phyloP scores from a whole-genome alignment of 2,888 invertebrate species.

The Caenorhabditis sp. region DNA sequence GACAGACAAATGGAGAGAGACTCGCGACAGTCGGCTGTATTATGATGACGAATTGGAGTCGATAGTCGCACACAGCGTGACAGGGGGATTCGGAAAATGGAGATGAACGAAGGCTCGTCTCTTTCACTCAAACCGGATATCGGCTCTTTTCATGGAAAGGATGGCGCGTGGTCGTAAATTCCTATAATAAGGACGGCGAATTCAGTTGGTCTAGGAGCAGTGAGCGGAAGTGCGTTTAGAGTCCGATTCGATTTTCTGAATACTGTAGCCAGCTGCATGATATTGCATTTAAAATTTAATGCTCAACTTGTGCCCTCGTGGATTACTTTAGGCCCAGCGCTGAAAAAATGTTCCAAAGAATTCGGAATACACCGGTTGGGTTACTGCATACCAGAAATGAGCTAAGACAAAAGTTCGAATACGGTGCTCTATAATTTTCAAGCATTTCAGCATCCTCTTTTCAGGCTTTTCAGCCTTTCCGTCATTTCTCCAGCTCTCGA shows the following conservation, averaged over 20 bases:
- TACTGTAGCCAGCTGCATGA: no score
- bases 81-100: constrained; percentile 41
- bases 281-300: not conserved
- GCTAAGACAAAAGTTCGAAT: no score
- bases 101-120: constrained; percentile 28
- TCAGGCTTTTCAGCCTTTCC: no score
- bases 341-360: no score
- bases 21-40: constrained; percentile 50
- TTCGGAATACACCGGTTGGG: no score
- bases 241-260: no score
- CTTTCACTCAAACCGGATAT: constrained; percentile 42
- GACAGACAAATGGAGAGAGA: constrained; percentile 31
- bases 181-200: not conserved
- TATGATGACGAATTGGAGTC: constrained; percentile 62
- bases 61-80: constrained; percentile 39
- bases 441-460: no score
- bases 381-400: no score
- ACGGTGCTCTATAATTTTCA: no score
- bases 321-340: no score
- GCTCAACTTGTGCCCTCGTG: not conserved
- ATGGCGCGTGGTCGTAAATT: not conserved
- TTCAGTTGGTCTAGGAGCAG: not conserved
- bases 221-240: not conserved
- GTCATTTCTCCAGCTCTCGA: no score
- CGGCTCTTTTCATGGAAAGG: constrained; percentile 34